phyloP scores from a whole-genome alignment of 2,888 invertebrate genomes.

The Andrena chrysosceles region DNA sequence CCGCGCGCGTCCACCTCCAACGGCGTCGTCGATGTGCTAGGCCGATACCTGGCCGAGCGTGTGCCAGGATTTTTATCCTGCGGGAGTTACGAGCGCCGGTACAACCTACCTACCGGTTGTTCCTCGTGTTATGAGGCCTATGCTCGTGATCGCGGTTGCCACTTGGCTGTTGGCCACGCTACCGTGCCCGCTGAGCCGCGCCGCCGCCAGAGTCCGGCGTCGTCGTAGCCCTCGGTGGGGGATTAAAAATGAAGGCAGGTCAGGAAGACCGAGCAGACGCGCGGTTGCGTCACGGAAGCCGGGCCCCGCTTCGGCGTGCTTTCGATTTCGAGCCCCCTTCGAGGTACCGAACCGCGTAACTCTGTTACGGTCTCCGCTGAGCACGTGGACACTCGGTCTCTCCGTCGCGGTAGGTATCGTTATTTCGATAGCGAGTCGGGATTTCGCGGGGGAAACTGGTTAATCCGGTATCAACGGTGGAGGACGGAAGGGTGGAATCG shows the following conservation, averaged over 20 bases:
- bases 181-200: constrained; percentile 21
- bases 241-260: constrained; percentile 73
- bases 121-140: constrained; percentile 72
- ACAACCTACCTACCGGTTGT: constrained; percentile 75
- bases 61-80: constrained; percentile 80
- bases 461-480: constrained; percentile 46
- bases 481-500: constrained; percentile 26
- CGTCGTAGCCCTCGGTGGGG: constrained; percentile 41
- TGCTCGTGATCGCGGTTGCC: constrained; percentile 66
- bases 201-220: constrained; percentile 4
- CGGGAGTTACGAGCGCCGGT: constrained; percentile 74
- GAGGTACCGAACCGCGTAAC: constrained; percentile 42
- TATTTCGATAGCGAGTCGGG: constrained; percentile 28
- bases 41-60: constrained; percentile 70
- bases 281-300: constrained; percentile 67
- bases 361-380: background rate
- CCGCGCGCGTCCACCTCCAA: constrained; percentile 46
- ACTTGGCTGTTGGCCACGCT: constrained; percentile 59
- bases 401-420: constrained; percentile 3
- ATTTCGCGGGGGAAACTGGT: constrained; percentile 45
- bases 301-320: constrained; percentile 42
- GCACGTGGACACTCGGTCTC: background rate
- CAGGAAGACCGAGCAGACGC: constrained; percentile 65
- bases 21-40: constrained; percentile 38
- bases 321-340: constrained; percentile 44